Percentiles rank a stretch among this genome's conserved stretches.
Evolutionary conservation across 1,140 invertebrate genomes (phyloP).

Genomic region (Linepithema humile): DNA sequence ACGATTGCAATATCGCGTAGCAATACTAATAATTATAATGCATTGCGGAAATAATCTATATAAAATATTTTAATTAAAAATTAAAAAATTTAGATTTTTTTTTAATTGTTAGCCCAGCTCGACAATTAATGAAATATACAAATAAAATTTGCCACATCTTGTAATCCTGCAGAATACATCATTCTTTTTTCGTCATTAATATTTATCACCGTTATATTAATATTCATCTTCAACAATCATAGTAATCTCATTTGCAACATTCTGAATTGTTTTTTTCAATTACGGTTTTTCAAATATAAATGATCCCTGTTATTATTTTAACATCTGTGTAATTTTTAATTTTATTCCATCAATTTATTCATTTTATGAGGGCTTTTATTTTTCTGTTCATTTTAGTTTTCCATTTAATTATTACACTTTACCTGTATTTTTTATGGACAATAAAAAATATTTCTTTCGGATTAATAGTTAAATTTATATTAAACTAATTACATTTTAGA

Average conservation of each 20-base stretch:
- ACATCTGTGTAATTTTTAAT: background rate
- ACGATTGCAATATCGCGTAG: background rate
- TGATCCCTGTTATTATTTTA: slow-evolving; percentile 3
- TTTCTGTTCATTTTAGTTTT: background rate
- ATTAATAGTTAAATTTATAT: too few relatives aligned
- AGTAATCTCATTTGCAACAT: background rate
- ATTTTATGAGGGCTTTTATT: background rate
- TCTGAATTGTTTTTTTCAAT: background rate
- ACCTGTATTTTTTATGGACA: too few relatives aligned
- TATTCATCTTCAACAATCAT: background rate
- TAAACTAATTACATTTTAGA: too few relatives aligned
- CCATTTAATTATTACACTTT: background rate
- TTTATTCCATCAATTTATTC: slow-evolving; percentile 13
- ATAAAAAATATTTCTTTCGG: too few relatives aligned
- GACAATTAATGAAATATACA: background rate
- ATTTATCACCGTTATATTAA: background rate
- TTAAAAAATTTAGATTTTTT: background rate
- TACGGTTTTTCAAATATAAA: background rate
- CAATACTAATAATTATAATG: too few relatives aligned
- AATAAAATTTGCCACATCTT: background rate
- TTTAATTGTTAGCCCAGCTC: background rate
- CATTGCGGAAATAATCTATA: too few relatives aligned
- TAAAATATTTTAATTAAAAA: background rate
- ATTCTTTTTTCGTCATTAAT: background rate
- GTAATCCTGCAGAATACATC: background rate